Evolutionary conservation across 2,797 vertebrate genomes (phyloP).

Genomic region (Iguana delicatissima): DNA sequence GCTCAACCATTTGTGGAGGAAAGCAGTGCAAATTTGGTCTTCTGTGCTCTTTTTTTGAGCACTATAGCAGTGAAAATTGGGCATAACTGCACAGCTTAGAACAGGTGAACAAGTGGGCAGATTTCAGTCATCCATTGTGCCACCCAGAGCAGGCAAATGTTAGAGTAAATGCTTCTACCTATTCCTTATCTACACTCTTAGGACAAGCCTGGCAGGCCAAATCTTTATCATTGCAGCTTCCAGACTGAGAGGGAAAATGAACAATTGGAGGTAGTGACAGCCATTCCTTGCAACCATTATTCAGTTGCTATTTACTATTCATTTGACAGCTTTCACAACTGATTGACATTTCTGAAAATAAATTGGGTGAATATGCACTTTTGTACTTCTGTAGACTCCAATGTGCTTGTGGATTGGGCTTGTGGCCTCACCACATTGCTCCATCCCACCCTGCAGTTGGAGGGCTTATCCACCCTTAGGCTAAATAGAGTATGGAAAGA

Average conservation of each 20-base stretch:
- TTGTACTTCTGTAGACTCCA: too few species aligned
- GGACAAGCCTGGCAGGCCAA: too few species aligned
- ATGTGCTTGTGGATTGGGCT: not conserved
- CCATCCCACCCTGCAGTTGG: not conserved
- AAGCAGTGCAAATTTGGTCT: not conserved
- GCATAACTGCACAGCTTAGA: not conserved
- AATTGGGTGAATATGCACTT: too few species aligned
- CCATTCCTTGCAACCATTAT: too few species aligned
- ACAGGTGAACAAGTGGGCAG: not conserved
- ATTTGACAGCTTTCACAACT: too few species aligned
- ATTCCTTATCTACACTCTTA: too few species aligned
- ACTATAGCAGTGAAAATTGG: not conserved
- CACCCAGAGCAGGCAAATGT: not conserved
- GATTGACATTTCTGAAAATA: too few species aligned
- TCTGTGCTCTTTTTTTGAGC: not conserved
- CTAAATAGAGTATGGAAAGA: not conserved
- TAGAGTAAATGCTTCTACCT: too few species aligned
- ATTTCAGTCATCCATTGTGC: not conserved
- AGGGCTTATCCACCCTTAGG: not conserved
- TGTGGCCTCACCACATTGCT: not conserved
- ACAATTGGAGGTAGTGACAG: not conserved
- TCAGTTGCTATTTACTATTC: too few species aligned
- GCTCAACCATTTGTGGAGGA: not conserved
- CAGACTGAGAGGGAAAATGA: not conserved
- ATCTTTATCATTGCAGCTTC: not conserved